Evolutionary conservation across 2,888 invertebrate genomes (phyloP).

Genomic region (Ectobius pallidus): DNA sequence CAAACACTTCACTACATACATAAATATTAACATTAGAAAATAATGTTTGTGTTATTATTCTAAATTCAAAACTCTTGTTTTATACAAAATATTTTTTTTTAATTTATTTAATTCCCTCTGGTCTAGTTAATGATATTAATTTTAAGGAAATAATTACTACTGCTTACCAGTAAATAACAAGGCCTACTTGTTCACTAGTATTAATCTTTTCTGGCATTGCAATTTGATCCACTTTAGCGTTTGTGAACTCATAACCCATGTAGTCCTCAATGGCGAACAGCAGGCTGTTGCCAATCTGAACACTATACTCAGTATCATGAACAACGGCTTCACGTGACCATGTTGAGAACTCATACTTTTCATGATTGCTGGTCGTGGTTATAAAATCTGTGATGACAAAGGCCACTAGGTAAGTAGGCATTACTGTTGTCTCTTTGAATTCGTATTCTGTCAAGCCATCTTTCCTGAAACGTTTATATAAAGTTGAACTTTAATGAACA

Average conservation of each 20-base stretch:
- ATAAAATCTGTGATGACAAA: constrained; percentile 79
- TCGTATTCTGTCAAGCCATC: background rate
- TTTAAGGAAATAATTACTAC: no score
- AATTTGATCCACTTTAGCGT: constrained; percentile 73
- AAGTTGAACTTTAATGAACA: no score
- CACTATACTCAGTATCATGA: constrained; percentile 67
- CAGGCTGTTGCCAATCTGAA: constrained; percentile 63
- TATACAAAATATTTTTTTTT: no score
- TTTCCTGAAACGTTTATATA: no score
- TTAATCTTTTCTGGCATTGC: constrained; percentile 82
- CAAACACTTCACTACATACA: no score
- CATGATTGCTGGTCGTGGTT: constrained; percentile 49
- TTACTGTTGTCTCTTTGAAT: constrained; percentile 60
- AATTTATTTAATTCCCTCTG: no score
- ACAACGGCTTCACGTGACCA: constrained; percentile 73
- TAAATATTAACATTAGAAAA: no score
- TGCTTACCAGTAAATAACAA: no score
- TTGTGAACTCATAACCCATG: constrained; percentile 63
- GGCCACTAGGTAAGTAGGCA: constrained; percentile 70
- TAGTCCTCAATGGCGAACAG: constrained; percentile 64
- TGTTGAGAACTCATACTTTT: constrained; percentile 59
- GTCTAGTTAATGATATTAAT: no score
- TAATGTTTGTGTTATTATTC: no score
- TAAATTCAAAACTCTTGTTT: no score
- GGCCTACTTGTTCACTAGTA: no score